Evolutionary conservation across 2,888 invertebrate genomes (phyloP).

Genomic region (Rotaria sp.): DNA sequence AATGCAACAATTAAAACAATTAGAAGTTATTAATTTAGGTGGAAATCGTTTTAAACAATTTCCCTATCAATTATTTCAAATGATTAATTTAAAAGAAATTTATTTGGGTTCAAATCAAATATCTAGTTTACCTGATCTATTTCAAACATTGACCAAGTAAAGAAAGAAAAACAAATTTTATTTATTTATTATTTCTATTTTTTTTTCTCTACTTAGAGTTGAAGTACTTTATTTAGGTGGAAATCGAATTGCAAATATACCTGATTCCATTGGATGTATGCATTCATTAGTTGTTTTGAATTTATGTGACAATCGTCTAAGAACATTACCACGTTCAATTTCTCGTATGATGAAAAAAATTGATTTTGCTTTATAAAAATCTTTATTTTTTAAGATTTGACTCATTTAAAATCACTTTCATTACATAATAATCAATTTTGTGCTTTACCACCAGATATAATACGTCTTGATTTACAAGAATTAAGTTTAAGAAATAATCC

Average conservation of each 20-base stretch:
- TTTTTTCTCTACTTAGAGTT: conserved; percentile 61
- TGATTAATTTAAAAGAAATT: conserved; percentile 70
- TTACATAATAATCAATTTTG: conserved; percentile 50
- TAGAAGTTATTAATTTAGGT: conserved; percentile 84
- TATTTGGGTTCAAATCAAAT: conserved; percentile 84
- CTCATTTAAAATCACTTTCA: conserved; percentile 31
- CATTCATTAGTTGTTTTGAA: conserved; percentile 76
- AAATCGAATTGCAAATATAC: conserved; percentile 74
- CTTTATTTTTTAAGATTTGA: neutral
- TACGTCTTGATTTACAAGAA: conserved; percentile 81
- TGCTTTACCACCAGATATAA: conserved; percentile 81
- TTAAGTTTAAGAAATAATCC: conserved; percentile 87
- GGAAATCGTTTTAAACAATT: conserved; percentile 75
- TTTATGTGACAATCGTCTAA: conserved; percentile 81
- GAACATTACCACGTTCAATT: conserved; percentile 49
- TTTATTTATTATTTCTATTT: conserved; percentile 40
- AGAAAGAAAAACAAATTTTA: no score
- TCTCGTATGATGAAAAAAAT: neutral
- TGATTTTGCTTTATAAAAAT: no score
- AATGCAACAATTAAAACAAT: conserved; percentile 63
- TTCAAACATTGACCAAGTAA: conserved; percentile 68
- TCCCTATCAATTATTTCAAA: conserved; percentile 76
- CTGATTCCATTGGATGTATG: conserved; percentile 79
- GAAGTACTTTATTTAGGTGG: conserved; percentile 85
- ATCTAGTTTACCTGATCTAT: conserved; percentile 69